Evolutionary conservation across 2,113 vertebrate genomes (phyloP), one percentile per base, ranked within the genome.

Genomic region (Etheostoma spectabile): DNA sequence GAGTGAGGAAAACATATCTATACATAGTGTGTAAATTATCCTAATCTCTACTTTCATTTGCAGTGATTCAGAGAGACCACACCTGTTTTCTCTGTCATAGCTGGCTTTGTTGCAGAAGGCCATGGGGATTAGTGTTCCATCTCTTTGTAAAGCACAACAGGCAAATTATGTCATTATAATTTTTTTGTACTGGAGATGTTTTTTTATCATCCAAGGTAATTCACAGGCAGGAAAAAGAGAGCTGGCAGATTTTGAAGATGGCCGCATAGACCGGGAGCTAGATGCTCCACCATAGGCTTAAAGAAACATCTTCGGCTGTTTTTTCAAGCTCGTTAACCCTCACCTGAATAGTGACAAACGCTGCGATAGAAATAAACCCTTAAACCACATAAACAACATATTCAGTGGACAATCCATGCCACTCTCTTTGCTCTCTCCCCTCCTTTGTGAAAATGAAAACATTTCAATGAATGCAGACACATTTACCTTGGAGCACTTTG

Each of bases 121-220:
- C 60, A 52, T 24, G 15, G 30, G 61, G 56, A 79, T 59, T 45
- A 22, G 46, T 69, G 65, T 33, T 46, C 13, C 21, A 42, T 33
- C 18, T 74, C 27, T 82, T 82, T 80, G 55, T 67, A 52, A 42
- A 79, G 59, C 69, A 70, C 33, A 80, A 65, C 33, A 52, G 42
- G 35, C 45, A 27, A 46, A 70, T 55, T 15, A 78, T 63, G 71
- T 63, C 67, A 66, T 35, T 55, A 33, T 14, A 56, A 30, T n/a
- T 59, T 77, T 80, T 52, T 75, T 82, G 6, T 64, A 24, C 33
- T 64, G 52, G 63, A 16, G 15, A 79, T 45, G 14, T 83, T 61
- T 89, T 30, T 27, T 76, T 70, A 85, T 88, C 67, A 75, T 73
- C 15, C 45, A 53, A 55, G 42, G 64, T 84, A 74, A 71, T 84